Evolutionary conservation across 2,888 invertebrate genomes (phyloP).

Genomic region (Lithophane ornitopus): DNA sequence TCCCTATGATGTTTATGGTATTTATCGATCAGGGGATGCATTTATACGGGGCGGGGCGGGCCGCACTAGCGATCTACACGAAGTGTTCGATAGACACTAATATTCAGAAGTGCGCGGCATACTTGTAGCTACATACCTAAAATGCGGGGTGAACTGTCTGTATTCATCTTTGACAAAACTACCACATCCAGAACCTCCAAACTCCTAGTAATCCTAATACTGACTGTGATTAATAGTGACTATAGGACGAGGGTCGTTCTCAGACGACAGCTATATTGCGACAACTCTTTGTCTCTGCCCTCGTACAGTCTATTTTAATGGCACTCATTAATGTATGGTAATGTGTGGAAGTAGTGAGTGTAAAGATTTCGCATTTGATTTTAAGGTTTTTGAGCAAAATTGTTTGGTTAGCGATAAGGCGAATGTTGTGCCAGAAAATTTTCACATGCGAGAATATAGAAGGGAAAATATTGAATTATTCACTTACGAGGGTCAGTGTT

Average conservation of each 20-base stretch:
- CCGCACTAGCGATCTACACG: too few relatives aligned
- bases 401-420: neutral
- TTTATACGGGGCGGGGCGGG: too few relatives aligned
- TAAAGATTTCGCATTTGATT: neutral
- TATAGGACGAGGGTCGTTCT: slow-evolving; percentile 77
- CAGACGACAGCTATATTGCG: slow-evolving; percentile 77
- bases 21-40: too few relatives aligned
- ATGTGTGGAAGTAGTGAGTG: slow-evolving; percentile 1
- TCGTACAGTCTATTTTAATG: slow-evolving; percentile 54
- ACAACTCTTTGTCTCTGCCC: slow-evolving; percentile 68
- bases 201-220: slow-evolving; percentile 68
- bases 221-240: slow-evolving; percentile 79
- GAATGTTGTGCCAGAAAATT: neutral
- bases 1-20: too few relatives aligned
- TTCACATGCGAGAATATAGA: neutral
- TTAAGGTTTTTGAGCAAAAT: neutral
- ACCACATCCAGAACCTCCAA: slow-evolving; percentile 55
- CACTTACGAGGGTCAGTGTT: too few relatives aligned
- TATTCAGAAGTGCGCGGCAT: too few relatives aligned
- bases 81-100: too few relatives aligned
- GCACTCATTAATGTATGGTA: slow-evolving; percentile 42
- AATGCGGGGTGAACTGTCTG: too few relatives aligned
- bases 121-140: too few relatives aligned
- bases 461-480: too few relatives aligned
- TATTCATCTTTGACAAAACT: neutral